Base-by-base conservation (phyloP, 1,140 invertebrate genomes). In the Meloidogyne chitwoodi region DNA sequence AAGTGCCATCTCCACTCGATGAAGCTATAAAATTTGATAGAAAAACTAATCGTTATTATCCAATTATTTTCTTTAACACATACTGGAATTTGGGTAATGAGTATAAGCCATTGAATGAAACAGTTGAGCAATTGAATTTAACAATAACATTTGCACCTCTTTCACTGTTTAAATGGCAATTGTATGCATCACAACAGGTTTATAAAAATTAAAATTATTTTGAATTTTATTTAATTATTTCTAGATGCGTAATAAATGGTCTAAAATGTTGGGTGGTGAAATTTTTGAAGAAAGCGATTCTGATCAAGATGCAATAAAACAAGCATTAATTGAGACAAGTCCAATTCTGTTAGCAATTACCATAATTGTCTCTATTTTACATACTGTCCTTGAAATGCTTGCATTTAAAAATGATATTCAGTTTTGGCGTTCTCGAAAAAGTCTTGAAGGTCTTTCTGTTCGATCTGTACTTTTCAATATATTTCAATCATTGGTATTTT, bases 391-490 rank as follows among this genome's bases (percentile, higher is more conserved):
- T 90, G 97, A 99, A 88, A 92, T 99, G 83, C 90, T 99, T 38
- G 96, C 97, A 69, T 99, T 99, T 88, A 99, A 99, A 90, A 99
- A 99, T 90, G 93, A 99, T 89, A 99, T 99, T 85, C 96, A 99
- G 89, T 99, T 99, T 87, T 99, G 97, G 97, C 95, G 95, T 78
- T 96, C 96, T 84, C 90, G 96, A 48, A 94, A 98, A 87, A 95
- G 94, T 6, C 89, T 99, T 34, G 96, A 99, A 90, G 96, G 96
- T 63, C 89, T 99, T 10, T 98, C 95, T 0, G 96, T 99, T 12
- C 91, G 96, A 77, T 96, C 95, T 0, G 95, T 99, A n/a, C 96
- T 99, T 88, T 99, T 99, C 88, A 96, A 95, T 85, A 95, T 99
- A 0, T 96, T 99, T 87, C 96, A 98, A 87, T 94, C 94, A 0